Base-by-base conservation (phyloP, 2,797 vertebrate genomes). In the Erithacus rubecula region DNA sequence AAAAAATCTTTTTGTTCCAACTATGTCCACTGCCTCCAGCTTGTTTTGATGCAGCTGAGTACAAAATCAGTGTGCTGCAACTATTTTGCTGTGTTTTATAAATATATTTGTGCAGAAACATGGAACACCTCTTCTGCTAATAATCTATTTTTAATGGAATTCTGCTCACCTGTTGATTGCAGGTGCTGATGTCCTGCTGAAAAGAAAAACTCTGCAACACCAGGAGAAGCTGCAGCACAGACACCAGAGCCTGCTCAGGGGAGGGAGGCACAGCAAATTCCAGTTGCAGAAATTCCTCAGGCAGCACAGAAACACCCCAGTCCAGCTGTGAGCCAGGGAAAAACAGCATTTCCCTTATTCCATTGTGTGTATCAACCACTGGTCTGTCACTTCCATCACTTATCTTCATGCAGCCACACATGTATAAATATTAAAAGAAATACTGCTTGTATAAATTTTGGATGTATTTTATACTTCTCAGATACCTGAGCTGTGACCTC, bases 221-320 rank as follows among this genome's bases (percentile, higher is more conserved):
- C 32, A 41, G 36, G n/a, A 59, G 44, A 79, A 79, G 36, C 29
- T 82, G 63, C 41, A 79, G 39, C 9, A 8, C 52, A 41, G n/a
- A 26, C 18, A 55, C 14, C 23, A 46, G 10, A 5, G 32, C 12
- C 44, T 5, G 34, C 26, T 41, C 10, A 1, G 29, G 23, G 18
- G 34, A 58, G 7, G 0, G 2, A 79, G 5, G 5, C 41, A 17
- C 1, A 0, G 46, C 37, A 90, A 68, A 65, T 13, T 14, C 18
- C 30, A 26, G 9, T 2, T 24, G 30, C 53, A 91, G 78, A 36
- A 92, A 47, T 43, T 65, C 58, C 59, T 76, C 65, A 30, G 26
- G 51, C 20, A 80, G 37, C 58, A 27, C 17, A 30, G 41, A 16
- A 79, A 49, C 34, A 43, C 7, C 39, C 53, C 15, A 41, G 32